phyloP scores from a whole-genome alignment of 2,113 vertebrate species.

The Hystrix brachyura region DNA sequence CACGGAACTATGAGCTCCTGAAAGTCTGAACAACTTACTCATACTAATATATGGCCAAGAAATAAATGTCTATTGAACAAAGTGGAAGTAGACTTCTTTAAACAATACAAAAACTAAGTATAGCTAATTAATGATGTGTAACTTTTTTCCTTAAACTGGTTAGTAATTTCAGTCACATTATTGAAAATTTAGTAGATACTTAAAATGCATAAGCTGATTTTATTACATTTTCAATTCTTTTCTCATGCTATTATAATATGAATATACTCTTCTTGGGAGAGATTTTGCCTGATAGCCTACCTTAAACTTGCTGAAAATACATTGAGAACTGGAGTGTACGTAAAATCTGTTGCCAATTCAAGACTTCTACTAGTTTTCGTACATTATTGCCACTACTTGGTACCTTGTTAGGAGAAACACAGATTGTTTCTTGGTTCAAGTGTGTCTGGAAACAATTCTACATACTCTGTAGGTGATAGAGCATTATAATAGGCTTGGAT shows the following conservation, averaged over 20 bases:
- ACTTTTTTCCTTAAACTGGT: slow-evolving; percentile 38
- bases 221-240: slow-evolving; percentile 61
- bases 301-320: slow-evolving; percentile 12
- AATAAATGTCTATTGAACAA: slow-evolving; percentile 46
- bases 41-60: background rate
- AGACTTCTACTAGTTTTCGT: slow-evolving; percentile 51
- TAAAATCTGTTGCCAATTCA: slow-evolving; percentile 58
- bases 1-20: background rate
- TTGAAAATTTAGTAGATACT: slow-evolving; percentile 53
- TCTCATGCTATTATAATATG: slow-evolving; percentile 40
- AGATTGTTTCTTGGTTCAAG: slow-evolving; percentile 31
- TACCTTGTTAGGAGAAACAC: slow-evolving; percentile 5
- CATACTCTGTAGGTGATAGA: background rate
- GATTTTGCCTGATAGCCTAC: slow-evolving; percentile 35
- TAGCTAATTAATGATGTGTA: slow-evolving; percentile 49
- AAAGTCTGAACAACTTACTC: background rate
- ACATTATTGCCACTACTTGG: slow-evolving; percentile 25
- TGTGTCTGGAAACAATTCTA: slow-evolving; percentile 64
- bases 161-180: slow-evolving; percentile 48
- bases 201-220: slow-evolving; percentile 38
- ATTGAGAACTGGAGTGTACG: slow-evolving; percentile 8
- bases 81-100: background rate
- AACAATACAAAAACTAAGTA: slow-evolving; percentile 18
- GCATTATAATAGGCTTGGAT: slow-evolving; percentile 43
- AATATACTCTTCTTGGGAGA: background rate